These are phyloP conservation scores for Cynocephalus volans DNA, from an alignment of 2,113 vertebrate genomes.

Conservation along the genomic window DNA sequence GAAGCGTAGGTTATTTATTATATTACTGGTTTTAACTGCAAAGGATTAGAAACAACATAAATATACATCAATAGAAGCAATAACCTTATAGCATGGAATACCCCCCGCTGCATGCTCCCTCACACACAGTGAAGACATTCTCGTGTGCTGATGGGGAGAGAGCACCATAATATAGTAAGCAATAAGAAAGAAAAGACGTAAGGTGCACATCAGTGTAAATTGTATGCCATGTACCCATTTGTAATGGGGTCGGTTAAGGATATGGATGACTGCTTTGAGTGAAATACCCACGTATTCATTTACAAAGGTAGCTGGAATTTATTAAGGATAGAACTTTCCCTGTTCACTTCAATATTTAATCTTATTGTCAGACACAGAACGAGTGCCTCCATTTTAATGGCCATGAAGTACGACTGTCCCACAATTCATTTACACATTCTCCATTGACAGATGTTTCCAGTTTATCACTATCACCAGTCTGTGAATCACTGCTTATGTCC, in stretches of 20 bases:
- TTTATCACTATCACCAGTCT: not conserved
- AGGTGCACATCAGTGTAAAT: too few relatives aligned
- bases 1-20: too few relatives aligned
- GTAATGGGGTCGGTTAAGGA: not conserved
- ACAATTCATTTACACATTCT: too few relatives aligned
- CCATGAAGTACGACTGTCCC: too few relatives aligned
- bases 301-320: not conserved
- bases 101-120: accelerated
- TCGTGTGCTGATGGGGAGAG: not conserved
- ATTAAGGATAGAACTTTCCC: not conserved
- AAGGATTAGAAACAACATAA: not conserved
- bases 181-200: not conserved
- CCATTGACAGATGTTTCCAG: too few relatives aligned
- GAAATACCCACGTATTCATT: not conserved
- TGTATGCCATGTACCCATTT: too few relatives aligned
- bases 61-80: not conserved
- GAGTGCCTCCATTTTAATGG: too few relatives aligned
- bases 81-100: not conserved
- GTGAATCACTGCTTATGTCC: not conserved
- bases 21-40: not conserved
- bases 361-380: too few relatives aligned
- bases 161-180: too few relatives aligned
- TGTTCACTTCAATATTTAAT: not conserved
- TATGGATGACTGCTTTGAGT: not conserved
- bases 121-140: not conserved